These are phyloP conservation scores for Teleogryllus occipitalis DNA, from an alignment of 1,140 invertebrate species.

Conservation along the genomic window DNA sequence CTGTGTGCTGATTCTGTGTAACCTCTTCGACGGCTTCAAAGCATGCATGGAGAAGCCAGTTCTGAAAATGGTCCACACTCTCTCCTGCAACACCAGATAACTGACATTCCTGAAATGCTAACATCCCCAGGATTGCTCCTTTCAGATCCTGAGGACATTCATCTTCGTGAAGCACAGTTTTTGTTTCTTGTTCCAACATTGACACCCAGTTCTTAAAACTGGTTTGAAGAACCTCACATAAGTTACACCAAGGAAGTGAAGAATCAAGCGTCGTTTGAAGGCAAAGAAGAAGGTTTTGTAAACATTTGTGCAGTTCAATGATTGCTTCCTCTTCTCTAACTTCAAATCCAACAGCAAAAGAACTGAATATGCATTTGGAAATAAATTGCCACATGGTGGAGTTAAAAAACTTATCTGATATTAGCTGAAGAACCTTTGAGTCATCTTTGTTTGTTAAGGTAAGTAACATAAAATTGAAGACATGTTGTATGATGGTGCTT, in stretches of 20 bases:
- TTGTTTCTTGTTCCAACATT: too few species aligned
- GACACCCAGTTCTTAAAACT: too few species aligned
- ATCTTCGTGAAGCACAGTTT: too few species aligned
- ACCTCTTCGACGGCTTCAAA: not conserved
- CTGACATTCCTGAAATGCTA: not conserved
- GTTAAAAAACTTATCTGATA: not conserved
- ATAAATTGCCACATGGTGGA: not conserved
- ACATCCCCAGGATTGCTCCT: not conserved
- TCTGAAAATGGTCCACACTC: not conserved
- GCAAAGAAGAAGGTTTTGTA: not conserved
- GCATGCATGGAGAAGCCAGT: not conserved
- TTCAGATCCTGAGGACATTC: not conserved
- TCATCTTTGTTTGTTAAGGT: not conserved
- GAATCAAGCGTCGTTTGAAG: too few species aligned
- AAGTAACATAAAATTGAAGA: not conserved
- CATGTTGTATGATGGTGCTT: not conserved
- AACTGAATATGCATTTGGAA: not conserved
- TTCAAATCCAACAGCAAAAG: slow-evolving; percentile 4
- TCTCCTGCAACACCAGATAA: not conserved
- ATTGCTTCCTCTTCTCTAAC: not conserved
- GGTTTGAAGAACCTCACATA: too few species aligned
- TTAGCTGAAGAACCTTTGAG: not conserved
- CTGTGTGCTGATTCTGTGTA: not conserved
- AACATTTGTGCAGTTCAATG: not conserved
- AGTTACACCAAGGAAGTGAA: too few species aligned